These are phyloP conservation scores for Hipparchia semele DNA, from an alignment of 2,888 invertebrate species.

Conservation along the genomic window DNA sequence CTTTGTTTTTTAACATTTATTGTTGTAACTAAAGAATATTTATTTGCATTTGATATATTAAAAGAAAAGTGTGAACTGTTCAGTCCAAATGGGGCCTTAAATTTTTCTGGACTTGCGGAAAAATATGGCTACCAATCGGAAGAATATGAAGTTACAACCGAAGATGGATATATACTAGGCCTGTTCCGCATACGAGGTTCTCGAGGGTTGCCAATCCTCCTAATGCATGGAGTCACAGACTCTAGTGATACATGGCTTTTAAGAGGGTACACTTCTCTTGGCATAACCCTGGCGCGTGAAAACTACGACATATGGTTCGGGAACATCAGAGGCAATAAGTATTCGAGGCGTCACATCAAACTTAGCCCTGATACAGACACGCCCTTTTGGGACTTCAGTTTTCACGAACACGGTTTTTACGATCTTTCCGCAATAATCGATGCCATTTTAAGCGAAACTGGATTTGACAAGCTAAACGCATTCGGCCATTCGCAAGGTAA, in stretches of 20 bases:
- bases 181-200: conserved; percentile 47
- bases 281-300: conserved; percentile 41
- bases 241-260: conserved; percentile 49
- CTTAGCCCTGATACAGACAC: conserved; percentile 55
- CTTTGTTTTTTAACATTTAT: neutral
- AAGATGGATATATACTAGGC: conserved; percentile 52
- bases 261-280: conserved; percentile 48
- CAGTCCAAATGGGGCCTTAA: neutral
- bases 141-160: conserved; percentile 47
- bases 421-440: conserved; percentile 86
- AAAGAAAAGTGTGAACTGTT: neutral
- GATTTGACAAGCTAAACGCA: conserved; percentile 78
- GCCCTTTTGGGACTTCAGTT: conserved; percentile 79
- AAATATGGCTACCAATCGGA: conserved; percentile 42
- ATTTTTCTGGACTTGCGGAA: conserved; percentile 42
- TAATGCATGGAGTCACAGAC: conserved; percentile 51
- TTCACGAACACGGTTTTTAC: conserved; percentile 86
- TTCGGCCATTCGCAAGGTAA: conserved; percentile 87
- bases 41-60: neutral
- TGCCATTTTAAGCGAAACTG: conserved; percentile 61
- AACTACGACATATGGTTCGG: conserved; percentile 59
- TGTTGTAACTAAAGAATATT: neutral
- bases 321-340: conserved; percentile 82
- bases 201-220: conserved; percentile 41
- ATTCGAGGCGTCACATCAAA: conserved; percentile 76